These are phyloP conservation scores for Ctenomys sociabilis DNA, from an alignment of 2,113 vertebrate genomes.

Conservation along the genomic window DNA sequence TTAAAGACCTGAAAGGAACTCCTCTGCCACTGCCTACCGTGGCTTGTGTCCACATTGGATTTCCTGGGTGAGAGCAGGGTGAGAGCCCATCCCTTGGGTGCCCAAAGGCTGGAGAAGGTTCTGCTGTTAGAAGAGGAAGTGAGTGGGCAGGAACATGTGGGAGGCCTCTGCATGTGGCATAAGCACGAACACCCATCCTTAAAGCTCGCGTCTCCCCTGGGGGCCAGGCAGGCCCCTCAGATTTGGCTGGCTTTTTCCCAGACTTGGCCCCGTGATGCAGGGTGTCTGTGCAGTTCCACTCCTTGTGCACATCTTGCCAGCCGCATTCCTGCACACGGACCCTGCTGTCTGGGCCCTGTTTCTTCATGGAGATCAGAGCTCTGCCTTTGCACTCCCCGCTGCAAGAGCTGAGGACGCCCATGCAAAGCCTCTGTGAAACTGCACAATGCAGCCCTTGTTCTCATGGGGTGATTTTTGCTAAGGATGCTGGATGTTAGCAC, in stretches of 20 bases:
- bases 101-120: not conserved
- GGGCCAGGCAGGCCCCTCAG: not conserved
- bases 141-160: not conserved
- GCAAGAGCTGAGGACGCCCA: not conserved
- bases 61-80: not conserved
- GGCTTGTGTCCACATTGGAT: not conserved
- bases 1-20: not conserved
- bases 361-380: not conserved
- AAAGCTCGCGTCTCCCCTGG: not conserved
- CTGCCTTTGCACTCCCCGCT: not conserved
- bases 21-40: not conserved
- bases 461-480: rapidly evolving
- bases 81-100: not conserved
- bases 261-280: rapidly evolving
- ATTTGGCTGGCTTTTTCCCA: not conserved
- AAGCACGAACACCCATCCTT: not conserved
- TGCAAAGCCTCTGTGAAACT: not conserved
- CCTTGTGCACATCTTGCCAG: not conserved
- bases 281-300: not conserved
- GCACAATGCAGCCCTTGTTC: not conserved
- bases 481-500: not conserved
- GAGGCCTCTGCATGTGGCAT: not conserved
- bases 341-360: not conserved
- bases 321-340: not conserved
- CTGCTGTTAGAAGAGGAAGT: not conserved